Percentiles rank a stretch among this genome's conserved stretches.
phyloP scores from a whole-genome alignment of 2,888 invertebrate genomes.

The Orthosia gothica region DNA sequence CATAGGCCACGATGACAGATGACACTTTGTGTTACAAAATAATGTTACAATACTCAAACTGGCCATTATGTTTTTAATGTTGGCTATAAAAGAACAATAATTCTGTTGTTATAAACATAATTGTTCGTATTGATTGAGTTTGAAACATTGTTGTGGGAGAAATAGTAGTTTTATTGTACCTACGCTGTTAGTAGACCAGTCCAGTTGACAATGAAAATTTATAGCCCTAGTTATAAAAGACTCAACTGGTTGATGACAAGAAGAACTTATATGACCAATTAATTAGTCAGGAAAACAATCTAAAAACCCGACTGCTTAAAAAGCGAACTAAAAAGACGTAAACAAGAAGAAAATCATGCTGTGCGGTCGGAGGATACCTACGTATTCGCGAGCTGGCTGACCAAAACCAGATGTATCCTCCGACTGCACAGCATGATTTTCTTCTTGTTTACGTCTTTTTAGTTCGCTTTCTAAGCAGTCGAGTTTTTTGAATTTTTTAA shows the following conservation, averaged over 20 bases:
- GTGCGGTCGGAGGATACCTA: too few relatives aligned
- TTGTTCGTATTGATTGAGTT: slow-evolving; percentile 20
- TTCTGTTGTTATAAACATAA: slow-evolving; percentile 11
- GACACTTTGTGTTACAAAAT: neutral
- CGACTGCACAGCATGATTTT: too few relatives aligned
- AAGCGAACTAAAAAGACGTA: too few relatives aligned
- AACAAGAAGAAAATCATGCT: too few relatives aligned
- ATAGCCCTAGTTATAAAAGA: neutral
- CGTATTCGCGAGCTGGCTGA: too few relatives aligned
- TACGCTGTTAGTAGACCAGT: neutral
- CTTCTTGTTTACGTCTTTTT: too few relatives aligned
- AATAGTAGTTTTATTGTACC: neutral
- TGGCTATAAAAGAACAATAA: slow-evolving; percentile 8
- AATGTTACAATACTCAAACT: slow-evolving; percentile 12
- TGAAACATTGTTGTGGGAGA: slow-evolving; percentile 1
- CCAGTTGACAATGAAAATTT: neutral
- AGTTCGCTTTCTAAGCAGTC: too few relatives aligned
- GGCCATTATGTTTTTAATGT: slow-evolving; percentile 14
- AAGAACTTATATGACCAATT: neutral
- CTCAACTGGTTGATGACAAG: neutral
- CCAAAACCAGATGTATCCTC: too few relatives aligned
- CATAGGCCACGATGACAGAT: neutral
- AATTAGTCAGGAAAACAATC: neutral
- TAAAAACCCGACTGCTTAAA: too few relatives aligned
- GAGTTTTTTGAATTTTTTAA: too few relatives aligned